These are phyloP conservation scores for Diabrotica virgifera DNA, from an alignment of 1,140 invertebrate genomes.

Conservation along the genomic window DNA sequence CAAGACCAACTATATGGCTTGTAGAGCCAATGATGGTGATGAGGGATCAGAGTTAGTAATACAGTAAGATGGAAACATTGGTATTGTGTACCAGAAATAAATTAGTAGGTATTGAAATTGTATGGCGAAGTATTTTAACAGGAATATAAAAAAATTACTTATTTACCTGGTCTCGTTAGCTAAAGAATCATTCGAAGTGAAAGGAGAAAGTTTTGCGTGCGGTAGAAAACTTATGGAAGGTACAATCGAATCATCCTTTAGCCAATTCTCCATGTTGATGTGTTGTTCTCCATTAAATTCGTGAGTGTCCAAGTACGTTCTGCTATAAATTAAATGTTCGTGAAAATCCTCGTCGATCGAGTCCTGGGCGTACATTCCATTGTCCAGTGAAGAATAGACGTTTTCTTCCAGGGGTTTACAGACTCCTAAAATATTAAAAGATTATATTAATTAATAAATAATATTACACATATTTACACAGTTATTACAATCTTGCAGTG, in stretches of 20 bases:
- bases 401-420: conserved; percentile 39
- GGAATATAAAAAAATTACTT: not conserved
- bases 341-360: conserved; percentile 68
- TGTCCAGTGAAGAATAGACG: conserved; percentile 42
- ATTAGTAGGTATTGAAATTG: too few relatives aligned
- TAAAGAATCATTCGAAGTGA: conserved; percentile 76
- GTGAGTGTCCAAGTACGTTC: conserved; percentile 67
- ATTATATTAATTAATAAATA: too few relatives aligned
- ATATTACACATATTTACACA: too few relatives aligned
- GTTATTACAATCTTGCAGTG: too few relatives aligned
- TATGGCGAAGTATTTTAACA: too few relatives aligned
- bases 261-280: conserved; percentile 31
- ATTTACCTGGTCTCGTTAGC: conserved; percentile 63
- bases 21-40: too few relatives aligned
- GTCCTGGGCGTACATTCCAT: conserved; percentile 42
- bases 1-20: too few relatives aligned
- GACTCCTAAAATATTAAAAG: conserved; percentile 33
- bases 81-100: too few relatives aligned
- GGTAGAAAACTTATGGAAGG: conserved; percentile 44
- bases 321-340: conserved; percentile 72
- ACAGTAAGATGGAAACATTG: too few relatives aligned
- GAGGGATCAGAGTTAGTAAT: too few relatives aligned
- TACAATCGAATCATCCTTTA: conserved; percentile 47
- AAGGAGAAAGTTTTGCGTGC: conserved; percentile 59
- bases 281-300: conserved; percentile 42